Percentiles rank a stretch among this genome's conserved stretches.
Evolutionary conservation across 2,113 vertebrate species (phyloP).

Genomic region (Eubucco bourcierii): DNA sequence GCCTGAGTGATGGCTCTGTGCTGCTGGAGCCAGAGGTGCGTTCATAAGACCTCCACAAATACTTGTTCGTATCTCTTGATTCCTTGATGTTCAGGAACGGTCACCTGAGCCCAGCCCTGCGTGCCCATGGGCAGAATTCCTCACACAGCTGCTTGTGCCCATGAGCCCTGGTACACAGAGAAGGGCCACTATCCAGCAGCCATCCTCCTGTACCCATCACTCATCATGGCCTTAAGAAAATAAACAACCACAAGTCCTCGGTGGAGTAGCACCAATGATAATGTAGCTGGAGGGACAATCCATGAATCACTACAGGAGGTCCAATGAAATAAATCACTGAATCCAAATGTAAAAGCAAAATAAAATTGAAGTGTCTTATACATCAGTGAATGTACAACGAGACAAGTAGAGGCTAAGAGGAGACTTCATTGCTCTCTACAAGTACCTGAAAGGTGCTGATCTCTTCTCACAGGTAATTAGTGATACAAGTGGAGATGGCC

Average conservation of each 20-base stretch:
- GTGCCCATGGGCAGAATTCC: background rate
- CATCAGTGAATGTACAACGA: no score
- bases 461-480: no score
- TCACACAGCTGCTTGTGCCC: rapidly evolving
- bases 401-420: no score
- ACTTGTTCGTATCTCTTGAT: background rate
- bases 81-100: background rate
- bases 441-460: no score
- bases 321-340: no score
- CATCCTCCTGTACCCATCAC: background rate
- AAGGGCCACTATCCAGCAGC: background rate
- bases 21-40: background rate
- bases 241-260: background rate
- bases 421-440: no score
- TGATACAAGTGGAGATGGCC: no score
- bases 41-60: background rate
- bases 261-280: background rate
- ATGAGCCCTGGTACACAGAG: rapidly evolving
- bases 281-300: background rate
- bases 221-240: background rate
- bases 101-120: background rate
- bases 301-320: background rate
- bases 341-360: no score
- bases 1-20: background rate
- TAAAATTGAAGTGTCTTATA: no score